Base-by-base conservation (phyloP, 2,797 vertebrate genomes). In the Sebastiscus albofasciatus region DNA sequence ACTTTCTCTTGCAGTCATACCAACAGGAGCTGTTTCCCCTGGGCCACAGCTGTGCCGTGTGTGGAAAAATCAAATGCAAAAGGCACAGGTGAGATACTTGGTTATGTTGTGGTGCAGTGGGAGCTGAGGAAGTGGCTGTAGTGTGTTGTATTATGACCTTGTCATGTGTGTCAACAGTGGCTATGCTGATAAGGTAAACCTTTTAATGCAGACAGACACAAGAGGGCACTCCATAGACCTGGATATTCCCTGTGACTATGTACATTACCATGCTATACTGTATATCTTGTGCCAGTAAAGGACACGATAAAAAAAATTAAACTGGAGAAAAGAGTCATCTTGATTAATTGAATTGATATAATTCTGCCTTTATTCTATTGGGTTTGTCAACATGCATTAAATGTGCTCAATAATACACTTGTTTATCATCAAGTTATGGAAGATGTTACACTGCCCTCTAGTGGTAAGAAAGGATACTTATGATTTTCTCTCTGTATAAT, bases 51-150 rank as follows among this genome's bases (percentile, higher is more conserved):
- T 99, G 98, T 95, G 97, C 98, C 34, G 97, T 99, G 3, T 99
- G 97, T 95, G 97, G 97, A 80, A 99, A 99, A 90, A 97, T 98
- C 75, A 98, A 98, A 87, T 99, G 98, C 92, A 98, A 98, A 94
- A 96, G 97, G 77, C 98, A 98, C 94, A 97, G 97, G 98, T 99
- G 94, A 95, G 93, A 88, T 20, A 61, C 10, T 14, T 56, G 18
- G 34, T 64, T 54, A 5, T 73, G 34, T 5, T 56, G 18, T 42
- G 5, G 14, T 49, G 14, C n/a, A 75, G 56, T 22, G 31, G 34
- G 31, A 1, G 4, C 27, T 52, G 42, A 65, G 59, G 20, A 42
- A 5, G 24, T 39, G 5, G 8, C 4, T 46, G 58, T n/a, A 13
- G 13, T 36, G n/a, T 67, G 8, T 29, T 71, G 22, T 56, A 20